These are phyloP conservation scores for Chlamydotis undulata DNA, from an alignment of 2,113 vertebrate species.

Conservation along the genomic window DNA sequence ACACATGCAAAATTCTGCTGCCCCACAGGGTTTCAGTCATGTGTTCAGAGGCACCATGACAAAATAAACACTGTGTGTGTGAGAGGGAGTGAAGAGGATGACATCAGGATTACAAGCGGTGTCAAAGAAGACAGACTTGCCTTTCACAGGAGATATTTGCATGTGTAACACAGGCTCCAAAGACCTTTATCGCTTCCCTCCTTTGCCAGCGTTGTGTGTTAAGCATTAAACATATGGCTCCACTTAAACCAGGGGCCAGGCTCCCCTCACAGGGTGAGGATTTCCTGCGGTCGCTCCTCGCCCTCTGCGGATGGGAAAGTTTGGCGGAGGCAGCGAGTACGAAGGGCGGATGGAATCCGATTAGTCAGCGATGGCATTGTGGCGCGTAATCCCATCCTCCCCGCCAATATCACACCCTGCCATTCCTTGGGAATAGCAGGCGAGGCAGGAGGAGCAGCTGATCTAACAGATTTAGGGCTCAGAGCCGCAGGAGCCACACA, in stretches of 20 bases:
- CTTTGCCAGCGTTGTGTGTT: neutral
- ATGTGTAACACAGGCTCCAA: slow-evolving; percentile 32
- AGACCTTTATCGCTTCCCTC: slow-evolving; percentile 7
- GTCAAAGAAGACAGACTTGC: slow-evolving; percentile 55
- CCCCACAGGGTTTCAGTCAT: neutral
- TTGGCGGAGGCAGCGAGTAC: neutral
- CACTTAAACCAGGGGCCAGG: slow-evolving; percentile 32
- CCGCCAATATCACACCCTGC: neutral
- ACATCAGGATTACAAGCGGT: slow-evolving; percentile 58
- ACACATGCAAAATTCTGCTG: slow-evolving; percentile 2
- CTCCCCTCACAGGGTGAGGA: neutral
- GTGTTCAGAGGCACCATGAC: slow-evolving; percentile 15
- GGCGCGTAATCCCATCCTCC: neutral
- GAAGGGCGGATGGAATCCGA: neutral
- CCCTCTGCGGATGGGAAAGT: neutral
- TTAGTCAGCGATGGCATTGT: neutral
- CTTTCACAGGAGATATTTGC: slow-evolving; percentile 37
- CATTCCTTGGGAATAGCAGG: fast-evolving
- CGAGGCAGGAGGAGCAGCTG: neutral
- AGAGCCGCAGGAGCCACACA: neutral
- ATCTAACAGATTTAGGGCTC: neutral
- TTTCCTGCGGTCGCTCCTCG: neutral
- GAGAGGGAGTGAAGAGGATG: slow-evolving; percentile 31
- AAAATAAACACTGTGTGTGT: slow-evolving; percentile 12
- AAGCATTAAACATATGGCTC: slow-evolving; percentile 33